A percentile compares a stretch with the other conserved stretches of the same genome.
phyloP scores from a whole-genome alignment of 2,113 vertebrate species.

The Scortum barcoo region DNA sequence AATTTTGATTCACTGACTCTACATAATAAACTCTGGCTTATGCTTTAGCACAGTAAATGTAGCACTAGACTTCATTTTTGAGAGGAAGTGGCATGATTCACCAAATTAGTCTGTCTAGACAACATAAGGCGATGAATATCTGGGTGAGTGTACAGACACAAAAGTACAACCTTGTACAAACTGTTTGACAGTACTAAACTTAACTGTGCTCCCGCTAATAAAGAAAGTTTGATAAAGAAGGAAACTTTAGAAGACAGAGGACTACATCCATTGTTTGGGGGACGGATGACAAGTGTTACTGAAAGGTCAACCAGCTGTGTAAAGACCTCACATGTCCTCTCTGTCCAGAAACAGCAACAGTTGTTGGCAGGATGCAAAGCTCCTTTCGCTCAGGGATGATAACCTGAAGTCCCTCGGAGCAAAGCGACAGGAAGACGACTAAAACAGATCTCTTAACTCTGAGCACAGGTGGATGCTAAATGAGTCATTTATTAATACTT shows the following conservation, averaged over 20 bases:
- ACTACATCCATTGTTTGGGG: background rate
- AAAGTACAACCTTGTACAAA: background rate
- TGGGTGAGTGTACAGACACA: background rate
- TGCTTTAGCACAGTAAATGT: background rate
- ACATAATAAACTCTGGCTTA: slow-evolving; percentile 25
- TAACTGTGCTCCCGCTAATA: background rate
- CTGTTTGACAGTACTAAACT: background rate
- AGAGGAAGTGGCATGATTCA: slow-evolving; percentile 23
- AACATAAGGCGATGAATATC: slow-evolving; percentile 6
- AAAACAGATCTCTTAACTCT: background rate
- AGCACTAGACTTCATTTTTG: slow-evolving; percentile 1
- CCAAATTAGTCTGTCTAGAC: slow-evolving; percentile 48
- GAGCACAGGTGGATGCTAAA: background rate
- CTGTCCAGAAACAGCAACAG: background rate
- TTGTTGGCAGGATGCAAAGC: slow-evolving; percentile 1
- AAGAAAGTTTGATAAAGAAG: background rate
- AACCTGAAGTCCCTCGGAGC: background rate
- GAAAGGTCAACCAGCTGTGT: background rate
- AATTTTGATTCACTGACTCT: slow-evolving; percentile 1
- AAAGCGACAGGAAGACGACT: background rate
- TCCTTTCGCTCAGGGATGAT: background rate
- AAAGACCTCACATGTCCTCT: background rate
- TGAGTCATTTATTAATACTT: background rate
- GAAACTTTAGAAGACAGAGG: background rate
- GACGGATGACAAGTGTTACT: background rate